Evolutionary conservation across 2,113 vertebrate genomes (phyloP), one percentile per base, ranked within the genome.

Genomic region (Lichenostomus cassidix): DNA sequence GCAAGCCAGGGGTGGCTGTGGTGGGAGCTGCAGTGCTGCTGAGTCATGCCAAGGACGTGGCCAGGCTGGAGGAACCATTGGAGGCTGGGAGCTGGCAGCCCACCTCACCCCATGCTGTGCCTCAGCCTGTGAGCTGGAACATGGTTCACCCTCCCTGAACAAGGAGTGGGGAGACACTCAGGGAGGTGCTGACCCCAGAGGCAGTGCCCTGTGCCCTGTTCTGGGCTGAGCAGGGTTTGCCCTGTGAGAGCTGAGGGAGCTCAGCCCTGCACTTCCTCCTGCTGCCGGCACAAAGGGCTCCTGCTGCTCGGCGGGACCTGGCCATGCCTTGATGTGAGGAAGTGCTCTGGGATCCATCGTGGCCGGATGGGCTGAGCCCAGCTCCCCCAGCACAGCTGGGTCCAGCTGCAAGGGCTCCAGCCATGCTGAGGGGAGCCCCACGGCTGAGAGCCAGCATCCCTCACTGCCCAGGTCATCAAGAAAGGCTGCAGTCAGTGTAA

Each of bases 71-170:
- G 39, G 29, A 33, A 15, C 74, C 5, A 6, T 41, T 9, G 17
- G 52, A 50, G 49, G n/a, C 9, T 7, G 74, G 35, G 69, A 73
- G 31, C 64, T 59, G 58, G 24, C 41, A 42, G 33, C 49, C 18
- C 2, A 19, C 12, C 70, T 28, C 21, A 28, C n/a, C 42, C 33
- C 7, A 1, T 0, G 0, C 63, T 15, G 1, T 5, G 5, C 47
- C 2, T 0, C 23, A 42, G 50, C 25, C 70, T 18, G 17, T 2
- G 15, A 7, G 41, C 52, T n/a, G 37, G 12, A 55, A 11, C 24
- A 3, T 1, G 3, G 5, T 41, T 74, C 11, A 3, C 31, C 42
- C 62, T 15, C 31, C 49, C 67, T 15, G 11, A 55, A 41, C 33
- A 29, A 56, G 35, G 52, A 75, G 33, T 76, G 7, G 7, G 24